Evolutionary conservation across 2,113 vertebrate genomes (phyloP), one percentile per base, ranked within the genome.

Genomic region (Eclectus roratus): DNA sequence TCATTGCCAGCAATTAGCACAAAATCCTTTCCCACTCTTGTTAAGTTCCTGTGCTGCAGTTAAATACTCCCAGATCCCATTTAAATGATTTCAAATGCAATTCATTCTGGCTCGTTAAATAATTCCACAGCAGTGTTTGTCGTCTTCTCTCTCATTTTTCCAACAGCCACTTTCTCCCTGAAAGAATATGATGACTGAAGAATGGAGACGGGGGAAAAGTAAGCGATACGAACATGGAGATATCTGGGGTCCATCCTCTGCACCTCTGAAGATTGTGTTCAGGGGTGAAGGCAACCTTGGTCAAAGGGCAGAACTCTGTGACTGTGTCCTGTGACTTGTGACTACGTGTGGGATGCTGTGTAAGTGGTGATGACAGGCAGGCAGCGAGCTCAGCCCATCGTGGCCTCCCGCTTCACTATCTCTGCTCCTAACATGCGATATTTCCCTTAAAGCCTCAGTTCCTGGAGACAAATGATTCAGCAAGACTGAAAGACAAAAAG

Each of bases 11-110:
- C 98, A 98, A 98, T 98, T 98, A 98, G 97, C 92, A 44, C 95
- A 94, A 96, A 98, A 97, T 98, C 97, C 97, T 98, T 98, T 94
- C 97, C 97, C 97, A 98, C 97, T 98, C 97, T 97, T 97, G 98
- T 98, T 98, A 98, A 98, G 98, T 98, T 98, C 97, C 97, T 96
- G 84, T 92, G 98, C 97, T 97, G 97, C 97, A 96, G 97, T 97
- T 98, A 98, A 98, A 97, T 97, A 97, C 97, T 98, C 98, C 98
- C 98, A 98, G 97, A 98, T 98, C 98, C 98, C 97, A 98, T 97
- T 98, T 98, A 98, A 98, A 98, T 97, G 96, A 98, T 98, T 98
- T 98, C 96, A 97, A 98, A 98, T 95, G 97, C 97, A 98, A 98
- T 98, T 98, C 98, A 98, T 98, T 98, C 98, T 97, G 97, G 96